A percentile compares a stretch with the other conserved stretches of the same genome.
Evolutionary conservation across 2,113 vertebrate genomes (phyloP).

Genomic region (Cavia aperea): DNA sequence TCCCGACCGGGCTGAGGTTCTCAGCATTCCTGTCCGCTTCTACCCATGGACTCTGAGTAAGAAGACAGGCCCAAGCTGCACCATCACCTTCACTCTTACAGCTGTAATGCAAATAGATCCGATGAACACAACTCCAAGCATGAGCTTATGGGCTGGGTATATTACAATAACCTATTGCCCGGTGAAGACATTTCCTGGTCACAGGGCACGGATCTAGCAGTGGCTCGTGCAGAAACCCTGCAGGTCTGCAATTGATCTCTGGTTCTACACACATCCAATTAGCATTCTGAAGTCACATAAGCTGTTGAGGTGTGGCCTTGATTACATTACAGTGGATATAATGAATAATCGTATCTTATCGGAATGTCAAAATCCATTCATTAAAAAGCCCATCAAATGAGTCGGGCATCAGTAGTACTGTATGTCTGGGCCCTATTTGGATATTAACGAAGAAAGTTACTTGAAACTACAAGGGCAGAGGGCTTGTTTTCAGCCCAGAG

Average conservation of each 20-base stretch:
- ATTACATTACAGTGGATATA: constrained; percentile 26
- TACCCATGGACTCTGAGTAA: not conserved
- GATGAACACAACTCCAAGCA: not conserved
- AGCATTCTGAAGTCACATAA: constrained; percentile 28
- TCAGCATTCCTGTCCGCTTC: not conserved
- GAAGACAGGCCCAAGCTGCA: not conserved
- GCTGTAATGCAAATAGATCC: constrained; percentile 37
- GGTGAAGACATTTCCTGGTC: constrained; percentile 43
- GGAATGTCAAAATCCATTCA: constrained; percentile 49
- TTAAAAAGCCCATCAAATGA: constrained; percentile 42
- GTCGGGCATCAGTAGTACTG: constrained; percentile 9
- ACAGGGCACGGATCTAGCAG: constrained; percentile 36
- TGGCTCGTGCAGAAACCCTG: constrained; percentile 1
- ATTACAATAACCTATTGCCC: constrained; percentile 30
- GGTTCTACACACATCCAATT: not conserved
- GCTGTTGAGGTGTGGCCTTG: constrained; percentile 25
- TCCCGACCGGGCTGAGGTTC: not conserved
- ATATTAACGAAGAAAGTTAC: constrained; percentile 20
- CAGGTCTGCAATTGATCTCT: constrained; percentile 27
- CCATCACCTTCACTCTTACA: constrained; percentile 9
- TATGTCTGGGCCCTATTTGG: constrained; percentile 16
- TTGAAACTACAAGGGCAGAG: constrained; percentile 44
- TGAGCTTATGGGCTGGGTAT: constrained; percentile 33
- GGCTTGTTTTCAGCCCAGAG: constrained; percentile 5
- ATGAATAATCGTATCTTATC: constrained; percentile 17